Evolutionary conservation across 2,113 vertebrate genomes (phyloP).

Genomic region (Laticauda laticaudata): DNA sequence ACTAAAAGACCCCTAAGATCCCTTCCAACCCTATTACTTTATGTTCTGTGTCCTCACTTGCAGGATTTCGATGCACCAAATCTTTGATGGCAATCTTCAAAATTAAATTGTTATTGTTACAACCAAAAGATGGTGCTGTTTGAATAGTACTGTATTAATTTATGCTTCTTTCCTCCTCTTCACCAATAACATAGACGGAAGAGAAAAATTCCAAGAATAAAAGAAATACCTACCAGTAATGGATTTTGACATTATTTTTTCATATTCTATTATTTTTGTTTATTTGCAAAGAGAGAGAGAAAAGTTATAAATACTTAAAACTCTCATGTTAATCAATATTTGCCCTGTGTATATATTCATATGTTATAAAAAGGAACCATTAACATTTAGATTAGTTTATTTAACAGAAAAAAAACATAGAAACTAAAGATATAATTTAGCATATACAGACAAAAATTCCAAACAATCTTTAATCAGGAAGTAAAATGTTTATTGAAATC

Average conservation of each 20-base stretch:
- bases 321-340: not conserved
- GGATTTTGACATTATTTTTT: not conserved
- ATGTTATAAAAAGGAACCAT: not conserved
- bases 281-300: not conserved
- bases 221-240: not conserved
- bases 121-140: constrained; percentile 69
- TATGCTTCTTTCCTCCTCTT: not conserved
- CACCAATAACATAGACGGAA: not conserved
- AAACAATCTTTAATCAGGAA: not conserved
- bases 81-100: not conserved
- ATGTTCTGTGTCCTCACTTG: not conserved
- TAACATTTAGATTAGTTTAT: not conserved
- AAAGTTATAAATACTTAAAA: not conserved
- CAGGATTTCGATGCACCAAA: not conserved
- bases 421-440: not conserved
- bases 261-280: not conserved
- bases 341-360: not conserved
- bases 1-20: not conserved
- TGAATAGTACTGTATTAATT: constrained; percentile 8
- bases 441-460: not conserved
- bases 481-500: not conserved
- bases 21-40: not conserved
- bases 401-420: not conserved
- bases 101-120: not conserved
- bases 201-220: not conserved